Percentiles rank a stretch among this genome's conserved stretches.
These are phyloP conservation scores for Coelopa frigida DNA, from an alignment of 1,140 invertebrate species.

Conservation along the genomic window DNA sequence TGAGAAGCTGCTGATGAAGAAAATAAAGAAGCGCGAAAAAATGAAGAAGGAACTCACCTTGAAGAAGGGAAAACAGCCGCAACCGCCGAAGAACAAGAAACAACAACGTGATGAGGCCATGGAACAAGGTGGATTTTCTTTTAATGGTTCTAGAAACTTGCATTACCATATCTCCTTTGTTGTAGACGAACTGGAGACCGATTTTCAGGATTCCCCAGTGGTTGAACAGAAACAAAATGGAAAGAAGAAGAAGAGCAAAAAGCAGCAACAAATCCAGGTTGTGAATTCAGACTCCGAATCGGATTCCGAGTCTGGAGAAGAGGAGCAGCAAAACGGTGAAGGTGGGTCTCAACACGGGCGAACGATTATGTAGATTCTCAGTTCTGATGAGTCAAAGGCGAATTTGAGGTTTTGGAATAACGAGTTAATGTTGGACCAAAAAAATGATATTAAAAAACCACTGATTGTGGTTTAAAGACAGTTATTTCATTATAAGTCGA, in stretches of 20 bases:
- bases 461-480: not conserved
- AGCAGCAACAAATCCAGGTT: constrained; percentile 31
- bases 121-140: constrained; percentile 12
- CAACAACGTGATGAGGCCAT: constrained; percentile 6
- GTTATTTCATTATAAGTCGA: too few relatives aligned
- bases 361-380: not conserved
- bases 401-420: constrained; percentile 17
- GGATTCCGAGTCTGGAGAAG: constrained; percentile 3
- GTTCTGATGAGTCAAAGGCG: constrained; percentile 24
- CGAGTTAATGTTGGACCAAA: constrained; percentile 11
- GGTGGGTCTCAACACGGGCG: too few relatives aligned
- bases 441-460: not conserved
- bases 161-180: not conserved
- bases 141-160: not conserved
- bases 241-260: constrained; percentile 20
- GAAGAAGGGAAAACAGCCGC: constrained; percentile 45
- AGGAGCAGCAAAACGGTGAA: constrained; percentile 1
- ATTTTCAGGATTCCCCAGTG: constrained; percentile 26
- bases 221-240: constrained; percentile 12
- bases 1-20: constrained; percentile 69
- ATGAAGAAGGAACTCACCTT: constrained; percentile 56
- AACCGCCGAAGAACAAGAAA: constrained; percentile 11
- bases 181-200: constrained; percentile 25
- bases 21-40: constrained; percentile 69
- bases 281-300: constrained; percentile 28